Evolutionary conservation across 2,797 vertebrate species (phyloP).

Genomic region (Ceyx erithaca): DNA sequence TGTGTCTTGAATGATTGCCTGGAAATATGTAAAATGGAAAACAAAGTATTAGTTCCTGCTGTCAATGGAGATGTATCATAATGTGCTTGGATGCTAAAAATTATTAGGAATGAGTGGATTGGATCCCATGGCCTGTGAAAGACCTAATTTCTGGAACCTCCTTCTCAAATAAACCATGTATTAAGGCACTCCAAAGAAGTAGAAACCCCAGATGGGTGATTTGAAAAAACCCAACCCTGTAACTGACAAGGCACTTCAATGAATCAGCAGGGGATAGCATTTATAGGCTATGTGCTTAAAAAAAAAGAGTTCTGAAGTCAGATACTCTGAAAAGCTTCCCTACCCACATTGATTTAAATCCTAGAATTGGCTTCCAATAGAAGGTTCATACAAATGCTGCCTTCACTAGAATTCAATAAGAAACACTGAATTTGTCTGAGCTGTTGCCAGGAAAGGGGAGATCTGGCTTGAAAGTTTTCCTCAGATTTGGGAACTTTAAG

Average conservation of each 20-base stretch:
- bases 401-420: not conserved
- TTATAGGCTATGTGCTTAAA: not conserved
- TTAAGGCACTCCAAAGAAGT: not conserved
- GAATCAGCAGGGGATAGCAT: not conserved
- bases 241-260: not conserved
- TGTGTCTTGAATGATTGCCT: not conserved
- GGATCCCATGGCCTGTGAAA: not conserved
- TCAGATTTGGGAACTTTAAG: not conserved
- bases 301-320: not conserved
- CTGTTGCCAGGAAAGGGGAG: not conserved
- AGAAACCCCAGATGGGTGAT: not conserved
- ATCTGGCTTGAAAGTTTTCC: not conserved
- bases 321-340: not conserved
- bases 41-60: not conserved
- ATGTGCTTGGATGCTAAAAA: not conserved
- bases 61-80: not conserved
- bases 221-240: not conserved
- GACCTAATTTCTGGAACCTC: not conserved
- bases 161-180: not conserved
- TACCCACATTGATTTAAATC: not conserved
- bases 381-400: not conserved
- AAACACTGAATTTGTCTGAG: rapidly evolving
- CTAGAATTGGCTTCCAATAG: not conserved
- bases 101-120: not conserved
- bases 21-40: not conserved